Base-by-base conservation (phyloP, 2,888 invertebrate species). In the Cheilosia vulpina region DNA sequence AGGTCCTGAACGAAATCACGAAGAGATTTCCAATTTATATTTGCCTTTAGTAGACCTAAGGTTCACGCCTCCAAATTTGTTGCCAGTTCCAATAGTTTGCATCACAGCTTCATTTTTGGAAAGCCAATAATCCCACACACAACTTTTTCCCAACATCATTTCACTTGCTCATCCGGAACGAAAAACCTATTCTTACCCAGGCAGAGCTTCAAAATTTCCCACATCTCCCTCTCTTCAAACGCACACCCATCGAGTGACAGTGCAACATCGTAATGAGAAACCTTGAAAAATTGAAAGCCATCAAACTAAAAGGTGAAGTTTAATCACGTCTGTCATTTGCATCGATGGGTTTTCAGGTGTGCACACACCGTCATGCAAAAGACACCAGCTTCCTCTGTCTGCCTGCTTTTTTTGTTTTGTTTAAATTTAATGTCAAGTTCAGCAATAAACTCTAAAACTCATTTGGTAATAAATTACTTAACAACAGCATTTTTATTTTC, bases 321-420 rank as follows among this genome's bases (percentile, higher is more conserved):
- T 75, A 84, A 80, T 75, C 83, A 84, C 83, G 69, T 73, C 77
- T 68, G 69, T 79, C 69, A 75, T 80, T 76, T 75, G 76, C 84
- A 76, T 85, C 57, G 60, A 50, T 72, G 81, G 19, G 27, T 77
- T 76, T 73, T 75, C 60, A 31, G 57, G 65, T 69, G 47, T 60
- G 65, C 38, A 27, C 27, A 27, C 6, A 19, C 58, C 11, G 27
- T n/a, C 34, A 52, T 43, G 27, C 53, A 52, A 69, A 31, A 7
- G 11, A 52, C 52, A n/a, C 7, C 62, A 9, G 5, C 62, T 7
- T 4, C 24, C 15, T 57, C n/a, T 15, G 1, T 19, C 1, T 4
- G 6, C 11, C n/a, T 60, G n/a, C n/a, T 15, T 43, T 47, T 34
- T 41, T 4, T 41, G n/a, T n/a, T n/a, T n/a, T n/a, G n/a, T 11